Conservation (phyloP, 2,113 vertebrate species). For the Euleptes europaea region DNA sequence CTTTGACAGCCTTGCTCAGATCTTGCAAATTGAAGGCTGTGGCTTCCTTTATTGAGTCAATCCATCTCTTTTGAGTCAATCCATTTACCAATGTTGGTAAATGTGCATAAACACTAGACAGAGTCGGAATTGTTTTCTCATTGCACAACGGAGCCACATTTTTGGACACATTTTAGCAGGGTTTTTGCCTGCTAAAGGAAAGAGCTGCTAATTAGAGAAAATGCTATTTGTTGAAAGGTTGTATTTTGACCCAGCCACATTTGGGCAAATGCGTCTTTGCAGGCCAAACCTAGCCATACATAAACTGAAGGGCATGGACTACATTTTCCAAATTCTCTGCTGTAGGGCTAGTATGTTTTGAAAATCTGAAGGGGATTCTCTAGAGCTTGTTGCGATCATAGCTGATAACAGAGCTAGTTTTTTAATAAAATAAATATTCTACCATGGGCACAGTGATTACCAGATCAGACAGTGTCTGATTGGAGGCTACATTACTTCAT, state of each 20-base stretch:
- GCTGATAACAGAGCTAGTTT: too few relatives aligned
- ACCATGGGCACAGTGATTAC: background rate
- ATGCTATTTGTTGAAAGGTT: conserved; percentile 64
- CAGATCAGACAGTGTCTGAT: background rate
- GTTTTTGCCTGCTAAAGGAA: conserved; percentile 63
- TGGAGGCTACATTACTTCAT: too few relatives aligned
- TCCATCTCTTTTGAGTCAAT: too few relatives aligned
- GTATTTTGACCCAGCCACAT: conserved; percentile 57
- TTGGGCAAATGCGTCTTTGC: conserved; percentile 58
- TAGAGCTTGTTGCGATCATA: background rate
- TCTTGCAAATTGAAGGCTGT: too few relatives aligned
- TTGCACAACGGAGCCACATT: conserved; percentile 41
- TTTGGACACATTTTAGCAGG: conserved; percentile 42
- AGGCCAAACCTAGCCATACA: conserved; percentile 64
- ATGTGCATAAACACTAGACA: conserved; percentile 59
- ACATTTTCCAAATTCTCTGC: conserved; percentile 61
- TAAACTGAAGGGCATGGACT: conserved; percentile 64
- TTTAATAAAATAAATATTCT: background rate
- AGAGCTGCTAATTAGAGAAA: conserved; percentile 68
- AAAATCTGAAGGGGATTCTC: conserved; percentile 57
- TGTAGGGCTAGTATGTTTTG: conserved; percentile 66
- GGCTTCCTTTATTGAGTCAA: too few relatives aligned
- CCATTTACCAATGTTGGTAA: conserved; percentile 66
- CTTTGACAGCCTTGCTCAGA: too few relatives aligned
- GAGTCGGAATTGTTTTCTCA: conserved; percentile 64